Evolutionary conservation across 1,140 invertebrate species (phyloP), one percentile per base, ranked within the genome.

Genomic region (Pseudachorutes palmiensis): DNA sequence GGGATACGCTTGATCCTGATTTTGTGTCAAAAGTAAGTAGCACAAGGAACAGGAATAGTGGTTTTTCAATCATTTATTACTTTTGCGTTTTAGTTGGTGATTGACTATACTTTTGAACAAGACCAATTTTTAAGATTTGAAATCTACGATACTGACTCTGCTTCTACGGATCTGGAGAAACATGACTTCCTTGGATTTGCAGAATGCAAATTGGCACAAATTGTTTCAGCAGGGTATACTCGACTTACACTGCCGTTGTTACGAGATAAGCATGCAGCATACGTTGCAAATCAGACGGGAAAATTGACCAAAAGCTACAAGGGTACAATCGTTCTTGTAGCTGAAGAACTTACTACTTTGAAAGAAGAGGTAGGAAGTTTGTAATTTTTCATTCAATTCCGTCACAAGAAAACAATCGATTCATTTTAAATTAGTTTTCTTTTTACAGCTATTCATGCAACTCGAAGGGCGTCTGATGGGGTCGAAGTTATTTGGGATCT

Each of bases 141-240:
- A 72, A 75, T 85, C 1, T 85, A 83, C 76, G 83, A 85, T 75
- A 72, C 83, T 59, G 83, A 85, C 74, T 81, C 80, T 65, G 69
- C 73, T 55, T 81, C 80, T 48, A 70, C 78, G 1, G 74, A 78
- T 58, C 76, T 85, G 5, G 72, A 68, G 30, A 77, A 82, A 69
- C 83, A 84, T 78, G 83, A 85, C 72, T 84, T 83, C 73, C 76
- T 85, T 28, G 84, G 84, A 28, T 78, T 77, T 59, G 75, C 79
- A 24, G 79, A 83, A 36, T 81, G 79, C 67, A 81, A 79, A 64
- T 74, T 84, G 49, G 83, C 79, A 51, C 79, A 83, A 76, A 80
- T 83, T 67, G 77, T 82, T 45, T 74, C 77, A 41, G 70, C 75
- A 19, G 75, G 73, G 28, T 67, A 68, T 55, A 57, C 49, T 2